Percentiles rank a stretch among this genome's conserved stretches.
Evolutionary conservation across 2,113 vertebrate genomes (phyloP).

Genomic region (Otus sunia): DNA sequence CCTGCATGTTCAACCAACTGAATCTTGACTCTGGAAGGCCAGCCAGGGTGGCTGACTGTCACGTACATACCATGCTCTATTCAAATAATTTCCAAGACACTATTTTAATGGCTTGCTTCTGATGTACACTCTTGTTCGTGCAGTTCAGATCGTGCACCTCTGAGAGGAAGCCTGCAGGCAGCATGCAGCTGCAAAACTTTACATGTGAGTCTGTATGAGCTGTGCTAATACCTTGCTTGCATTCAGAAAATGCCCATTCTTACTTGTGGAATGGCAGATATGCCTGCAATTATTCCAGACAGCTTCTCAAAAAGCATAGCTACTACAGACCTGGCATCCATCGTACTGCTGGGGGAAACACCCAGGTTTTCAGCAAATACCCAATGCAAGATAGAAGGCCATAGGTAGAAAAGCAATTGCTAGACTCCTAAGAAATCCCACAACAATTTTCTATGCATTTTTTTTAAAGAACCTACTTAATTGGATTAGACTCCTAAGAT

Average conservation of each 20-base stretch:
- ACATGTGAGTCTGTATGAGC: accelerated
- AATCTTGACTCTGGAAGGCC: neutral
- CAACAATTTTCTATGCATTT: neutral
- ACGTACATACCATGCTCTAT: accelerated
- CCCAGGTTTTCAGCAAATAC: neutral
- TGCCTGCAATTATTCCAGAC: neutral
- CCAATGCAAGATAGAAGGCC: neutral
- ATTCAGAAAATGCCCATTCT: neutral
- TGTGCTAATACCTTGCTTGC: neutral
- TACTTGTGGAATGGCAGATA: neutral
- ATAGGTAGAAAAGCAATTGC: neutral
- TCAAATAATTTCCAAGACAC: neutral
- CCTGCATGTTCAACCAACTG: neutral
- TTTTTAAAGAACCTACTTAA: neutral
- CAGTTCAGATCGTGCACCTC: neutral
- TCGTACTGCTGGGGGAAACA: neutral
- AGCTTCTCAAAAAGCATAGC: neutral
- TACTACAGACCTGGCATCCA: neutral
- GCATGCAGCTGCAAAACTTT: neutral
- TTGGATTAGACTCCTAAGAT: neutral
- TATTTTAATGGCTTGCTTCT: neutral
- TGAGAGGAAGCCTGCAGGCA: neutral
- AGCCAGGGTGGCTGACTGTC: neutral
- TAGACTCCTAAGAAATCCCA: neutral
- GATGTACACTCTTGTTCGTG: neutral